Percentiles rank a stretch among this genome's conserved stretches.
These are phyloP conservation scores for Bufotes viridis DNA, from an alignment of 2,797 vertebrate species.

Conservation along the genomic window DNA sequence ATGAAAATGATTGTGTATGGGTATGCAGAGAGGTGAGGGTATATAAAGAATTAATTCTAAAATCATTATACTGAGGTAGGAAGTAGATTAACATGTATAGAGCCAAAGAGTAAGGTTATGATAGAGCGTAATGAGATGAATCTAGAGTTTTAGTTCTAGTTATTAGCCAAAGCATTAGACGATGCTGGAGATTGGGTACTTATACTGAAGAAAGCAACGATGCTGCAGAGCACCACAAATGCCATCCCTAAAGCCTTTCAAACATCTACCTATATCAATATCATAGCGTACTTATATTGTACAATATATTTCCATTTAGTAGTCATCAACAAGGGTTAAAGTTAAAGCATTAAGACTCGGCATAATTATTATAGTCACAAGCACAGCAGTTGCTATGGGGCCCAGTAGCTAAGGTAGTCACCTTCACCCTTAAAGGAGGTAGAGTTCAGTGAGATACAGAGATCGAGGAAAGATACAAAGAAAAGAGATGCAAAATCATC, in stretches of 20 bases:
- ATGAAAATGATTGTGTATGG: not conserved
- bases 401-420: too few species aligned
- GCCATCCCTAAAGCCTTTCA: not conserved
- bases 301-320: not conserved
- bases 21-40: not conserved
- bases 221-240: too few species aligned
- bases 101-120: not conserved
- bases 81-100: not conserved
- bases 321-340: not conserved
- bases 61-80: not conserved
- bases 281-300: not conserved
- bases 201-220: not conserved
- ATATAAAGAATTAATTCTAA: constrained; percentile 1
- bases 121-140: not conserved
- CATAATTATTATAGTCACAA: too few species aligned
- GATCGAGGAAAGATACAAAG: too few species aligned
- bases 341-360: not conserved
- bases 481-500: too few species aligned
- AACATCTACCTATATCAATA: not conserved
- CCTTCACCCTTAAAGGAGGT: too few species aligned
- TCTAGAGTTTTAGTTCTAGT: not conserved
- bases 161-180: not conserved
- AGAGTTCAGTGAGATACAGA: too few species aligned
- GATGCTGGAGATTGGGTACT: not conserved
- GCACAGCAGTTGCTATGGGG: too few species aligned